These are phyloP conservation scores for Sphecodes monilicornis DNA, from an alignment of 2,888 invertebrate genomes.

Conservation along the genomic window DNA sequence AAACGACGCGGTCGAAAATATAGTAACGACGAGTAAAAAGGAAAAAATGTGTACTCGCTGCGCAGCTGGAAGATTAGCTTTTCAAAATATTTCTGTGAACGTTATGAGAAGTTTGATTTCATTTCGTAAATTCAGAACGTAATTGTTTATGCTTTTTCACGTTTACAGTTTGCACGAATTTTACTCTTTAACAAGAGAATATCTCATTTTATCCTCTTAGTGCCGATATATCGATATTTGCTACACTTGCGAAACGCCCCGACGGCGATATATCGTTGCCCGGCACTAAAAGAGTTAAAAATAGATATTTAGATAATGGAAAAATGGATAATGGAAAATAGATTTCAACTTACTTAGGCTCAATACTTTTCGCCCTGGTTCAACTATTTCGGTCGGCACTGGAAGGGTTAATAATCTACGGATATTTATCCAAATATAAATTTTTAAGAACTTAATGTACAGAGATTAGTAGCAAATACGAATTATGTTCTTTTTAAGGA, in stretches of 20 bases:
- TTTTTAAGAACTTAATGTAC: background rate
- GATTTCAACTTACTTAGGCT: background rate
- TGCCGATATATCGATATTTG: background rate
- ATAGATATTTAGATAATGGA: slow-evolving; percentile 9
- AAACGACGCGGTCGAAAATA: background rate
- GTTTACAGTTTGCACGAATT: background rate
- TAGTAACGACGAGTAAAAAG: background rate
- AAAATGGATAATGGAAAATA: slow-evolving; percentile 21
- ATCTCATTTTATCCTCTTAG: background rate
- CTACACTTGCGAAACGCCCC: background rate
- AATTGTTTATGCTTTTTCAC: background rate
- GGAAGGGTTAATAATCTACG: background rate
- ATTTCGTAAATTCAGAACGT: background rate
- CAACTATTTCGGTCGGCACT: background rate
- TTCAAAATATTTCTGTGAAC: background rate
- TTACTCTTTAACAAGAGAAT: background rate
- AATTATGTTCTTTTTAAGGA: background rate
- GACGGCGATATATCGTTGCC: background rate
- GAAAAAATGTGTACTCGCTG: background rate
- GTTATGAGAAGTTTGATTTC: background rate
- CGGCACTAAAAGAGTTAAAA: slow-evolving; percentile 4
- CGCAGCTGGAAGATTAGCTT: background rate
- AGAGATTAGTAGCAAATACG: background rate
- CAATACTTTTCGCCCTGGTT: background rate
- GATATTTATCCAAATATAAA: background rate